These are phyloP conservation scores for Ephestia elutella DNA, from an alignment of 1,140 invertebrate genomes.

Conservation along the genomic window DNA sequence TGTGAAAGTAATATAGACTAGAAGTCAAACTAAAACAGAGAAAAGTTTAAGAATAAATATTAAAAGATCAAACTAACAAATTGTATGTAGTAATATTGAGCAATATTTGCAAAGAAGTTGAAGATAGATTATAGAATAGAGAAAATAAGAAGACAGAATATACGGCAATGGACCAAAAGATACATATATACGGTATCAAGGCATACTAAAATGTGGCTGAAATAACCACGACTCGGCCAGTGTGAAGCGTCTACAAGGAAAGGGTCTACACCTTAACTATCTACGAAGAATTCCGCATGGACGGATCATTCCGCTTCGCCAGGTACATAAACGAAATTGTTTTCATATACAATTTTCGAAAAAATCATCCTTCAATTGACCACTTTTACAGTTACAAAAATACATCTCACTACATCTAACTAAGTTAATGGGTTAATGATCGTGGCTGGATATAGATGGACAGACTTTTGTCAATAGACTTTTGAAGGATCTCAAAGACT, in stretches of 20 bases:
- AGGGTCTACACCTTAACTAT: constrained; percentile 47
- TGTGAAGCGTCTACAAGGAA: constrained; percentile 15
- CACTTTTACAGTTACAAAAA: constrained; percentile 59
- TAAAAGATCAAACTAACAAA: no score
- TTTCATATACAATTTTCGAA: constrained; percentile 25
- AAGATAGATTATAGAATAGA: no score
- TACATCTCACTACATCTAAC: constrained; percentile 62
- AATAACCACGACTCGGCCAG: background rate
- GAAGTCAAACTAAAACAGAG: background rate
- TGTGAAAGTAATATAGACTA: no score
- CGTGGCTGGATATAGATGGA: constrained; percentile 2
- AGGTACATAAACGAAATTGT: constrained; percentile 50
- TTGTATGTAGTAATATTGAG: no score
- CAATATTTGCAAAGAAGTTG: no score
- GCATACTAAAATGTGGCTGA: no score
- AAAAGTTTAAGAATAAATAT: background rate
- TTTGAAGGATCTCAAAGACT: no score
- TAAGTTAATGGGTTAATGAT: constrained; percentile 41
- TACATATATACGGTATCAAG: no score
- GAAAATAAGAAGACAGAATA: no score
- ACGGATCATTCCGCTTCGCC: constrained; percentile 52
- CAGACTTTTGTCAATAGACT: background rate
- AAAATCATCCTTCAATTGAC: constrained; percentile 48
- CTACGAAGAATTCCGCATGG: constrained; percentile 62
- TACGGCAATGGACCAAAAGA: no score